Evolutionary conservation across 2,888 invertebrate genomes (phyloP).

Genomic region (Dermolepida albohirtum): DNA sequence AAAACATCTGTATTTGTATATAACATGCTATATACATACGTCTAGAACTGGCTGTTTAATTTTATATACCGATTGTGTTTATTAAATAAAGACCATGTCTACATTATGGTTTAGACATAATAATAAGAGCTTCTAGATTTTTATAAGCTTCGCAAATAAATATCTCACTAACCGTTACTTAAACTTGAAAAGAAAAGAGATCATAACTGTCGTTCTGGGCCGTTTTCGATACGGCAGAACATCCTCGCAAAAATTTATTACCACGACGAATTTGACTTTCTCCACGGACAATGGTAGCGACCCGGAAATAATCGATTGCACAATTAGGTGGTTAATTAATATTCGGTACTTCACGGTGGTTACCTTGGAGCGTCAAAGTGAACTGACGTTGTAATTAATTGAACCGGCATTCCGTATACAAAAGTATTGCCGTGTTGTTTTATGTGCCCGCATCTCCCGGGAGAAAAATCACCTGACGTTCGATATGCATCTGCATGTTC

Average conservation of each 20-base stretch:
- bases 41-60: too few species aligned
- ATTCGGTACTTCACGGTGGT: slow-evolving; percentile 37
- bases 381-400: slow-evolving; percentile 44
- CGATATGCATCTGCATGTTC: slow-evolving; percentile 35
- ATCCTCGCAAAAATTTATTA: slow-evolving; percentile 25
- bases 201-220: background rate
- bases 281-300: slow-evolving; percentile 18
- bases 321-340: slow-evolving; percentile 44
- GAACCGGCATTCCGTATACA: slow-evolving; percentile 27
- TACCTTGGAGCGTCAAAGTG: slow-evolving; percentile 44
- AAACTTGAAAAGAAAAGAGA: too few species aligned
- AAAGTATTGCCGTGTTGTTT: slow-evolving; percentile 23
- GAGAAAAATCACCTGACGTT: slow-evolving; percentile 34
- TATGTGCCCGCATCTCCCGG: slow-evolving; percentile 36
- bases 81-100: too few species aligned
- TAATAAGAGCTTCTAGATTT: too few species aligned
- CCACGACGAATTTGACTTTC: slow-evolving; percentile 33
- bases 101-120: too few species aligned
- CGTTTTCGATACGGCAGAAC: slow-evolving; percentile 26
- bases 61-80: too few species aligned
- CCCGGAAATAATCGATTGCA: slow-evolving; percentile 39
- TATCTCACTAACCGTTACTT: too few species aligned
- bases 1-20: too few species aligned
- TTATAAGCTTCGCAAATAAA: too few species aligned
- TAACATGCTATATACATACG: too few species aligned